Percentiles rank a stretch among this genome's conserved stretches.
Conservation (phyloP, 2,888 invertebrate genomes). For the Diplazon laetatorius region DNA sequence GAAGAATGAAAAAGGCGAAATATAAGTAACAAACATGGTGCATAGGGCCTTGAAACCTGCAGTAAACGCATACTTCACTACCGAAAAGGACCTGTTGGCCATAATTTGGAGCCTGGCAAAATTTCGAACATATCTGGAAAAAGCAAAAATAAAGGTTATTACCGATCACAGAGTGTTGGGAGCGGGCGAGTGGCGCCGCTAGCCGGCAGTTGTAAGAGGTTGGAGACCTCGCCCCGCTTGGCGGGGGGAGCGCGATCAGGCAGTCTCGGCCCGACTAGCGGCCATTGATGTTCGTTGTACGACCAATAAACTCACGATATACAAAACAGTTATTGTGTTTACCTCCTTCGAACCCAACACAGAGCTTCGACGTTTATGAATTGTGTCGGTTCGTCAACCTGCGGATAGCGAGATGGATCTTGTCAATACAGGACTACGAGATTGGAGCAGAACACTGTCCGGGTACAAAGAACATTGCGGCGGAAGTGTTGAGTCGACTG, state of each 20-base stretch:
- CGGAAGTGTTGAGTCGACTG: not conserved
- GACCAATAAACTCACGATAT: no score
- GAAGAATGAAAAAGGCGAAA: slow-evolving; percentile 33
- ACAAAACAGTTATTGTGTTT: no score
- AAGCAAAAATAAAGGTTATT: slow-evolving; percentile 60
- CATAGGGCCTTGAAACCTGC: slow-evolving; percentile 52
- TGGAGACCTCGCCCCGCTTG: not conserved
- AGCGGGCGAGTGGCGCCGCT: not conserved
- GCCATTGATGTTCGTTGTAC: no score
- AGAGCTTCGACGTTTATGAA: slow-evolving; percentile 32
- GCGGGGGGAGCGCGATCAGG: slow-evolving; percentile 49
- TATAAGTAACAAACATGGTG: slow-evolving; percentile 34
- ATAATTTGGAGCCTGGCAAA: slow-evolving; percentile 62
- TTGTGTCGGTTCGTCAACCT: not conserved
- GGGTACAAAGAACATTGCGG: slow-evolving; percentile 32
- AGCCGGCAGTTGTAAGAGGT: not conserved
- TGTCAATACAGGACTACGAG: slow-evolving; percentile 42
- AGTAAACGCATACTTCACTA: slow-evolving; percentile 63
- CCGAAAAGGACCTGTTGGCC: slow-evolving; percentile 69
- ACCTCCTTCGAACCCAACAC: no score
- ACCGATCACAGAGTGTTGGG: slow-evolving; percentile 56
- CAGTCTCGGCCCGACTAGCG: slow-evolving; percentile 26
- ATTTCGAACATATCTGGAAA: slow-evolving; percentile 62
- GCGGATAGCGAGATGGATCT: slow-evolving; percentile 25
- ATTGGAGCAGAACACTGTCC: slow-evolving; percentile 18